These are phyloP conservation scores for Drosophila fulvimacula DNA, from an alignment of 2,888 invertebrate species.

Conservation along the genomic window DNA sequence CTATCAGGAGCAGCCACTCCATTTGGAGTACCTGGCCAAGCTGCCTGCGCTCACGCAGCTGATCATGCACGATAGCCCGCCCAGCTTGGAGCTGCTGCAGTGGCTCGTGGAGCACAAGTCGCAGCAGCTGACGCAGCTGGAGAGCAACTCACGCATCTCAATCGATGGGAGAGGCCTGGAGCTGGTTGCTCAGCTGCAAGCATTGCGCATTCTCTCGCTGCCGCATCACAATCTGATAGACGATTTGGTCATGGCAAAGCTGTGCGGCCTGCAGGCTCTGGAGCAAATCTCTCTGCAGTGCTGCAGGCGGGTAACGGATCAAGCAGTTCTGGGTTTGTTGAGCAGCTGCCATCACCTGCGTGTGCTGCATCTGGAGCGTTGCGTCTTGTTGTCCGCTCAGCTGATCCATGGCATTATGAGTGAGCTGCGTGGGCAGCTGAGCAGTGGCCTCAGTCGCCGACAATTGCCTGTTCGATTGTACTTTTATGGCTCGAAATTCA, in stretches of 20 bases:
- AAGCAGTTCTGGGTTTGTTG: background rate
- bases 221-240: background rate
- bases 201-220: background rate
- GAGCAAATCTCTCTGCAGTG: background rate
- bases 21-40: conserved; percentile 8
- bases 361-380: conserved; percentile 11
- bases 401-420: background rate
- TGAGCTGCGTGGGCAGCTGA: background rate
- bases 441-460: background rate
- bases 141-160: background rate
- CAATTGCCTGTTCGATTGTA: conserved; percentile 2
- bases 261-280: conserved; percentile 1
- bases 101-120: background rate
- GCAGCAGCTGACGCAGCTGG: background rate
- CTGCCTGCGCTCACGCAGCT: conserved; percentile 2
- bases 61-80: background rate
- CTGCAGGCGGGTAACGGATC: background rate
- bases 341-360: conserved; percentile 1
- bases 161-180: background rate
- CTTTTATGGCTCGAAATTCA: background rate
- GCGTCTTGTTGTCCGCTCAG: background rate
- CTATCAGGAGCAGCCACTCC: background rate
- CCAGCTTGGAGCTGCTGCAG: conserved; percentile 1
- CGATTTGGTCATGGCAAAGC: background rate
- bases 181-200: background rate